Base-by-base conservation (phyloP, 2,888 invertebrate species). In the Oxyteleia sp. region DNA sequence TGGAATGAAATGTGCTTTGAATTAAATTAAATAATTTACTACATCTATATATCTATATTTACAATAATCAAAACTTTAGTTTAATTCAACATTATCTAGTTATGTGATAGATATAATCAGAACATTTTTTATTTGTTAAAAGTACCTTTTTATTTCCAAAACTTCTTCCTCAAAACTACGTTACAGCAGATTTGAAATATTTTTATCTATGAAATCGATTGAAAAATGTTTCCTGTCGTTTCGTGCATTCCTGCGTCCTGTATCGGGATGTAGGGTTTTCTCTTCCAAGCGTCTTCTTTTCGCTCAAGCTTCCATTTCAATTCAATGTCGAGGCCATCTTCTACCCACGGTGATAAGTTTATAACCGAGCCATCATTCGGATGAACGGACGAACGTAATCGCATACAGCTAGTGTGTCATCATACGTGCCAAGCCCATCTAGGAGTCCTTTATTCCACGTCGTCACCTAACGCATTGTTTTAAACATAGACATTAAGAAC, bases 401-500 rank as follows among this genome's bases (percentile, higher is more conserved):
- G 85, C 85, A 84, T 85, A 86, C 76, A 49, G 85, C 87, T 84
- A 84, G 84, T 82, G 84, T 88, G 87, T 88, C 87, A 88, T 89
- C 88, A 87, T 89, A 87, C 85, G 83, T 87, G 86, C 85, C 85
- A 66, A 85, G 75, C 84, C 84, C 78, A 78, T 53, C 66, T 68
- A 74, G 26, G 41, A 51, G 57, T 61, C 49, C 78, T 64, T 66
- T 64, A 57, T 51, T 51, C 45, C 13, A 7, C 49, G 5, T 47
- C 63, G 38, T 59, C 66, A 29, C 63, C 55, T 41, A 66, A 59
- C 69, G 29, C 61, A 45, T 49, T 64, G 64, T 68, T 74, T 71
- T 41, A 53, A 88, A 88, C 88, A 87, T 87, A 89, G 89, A 88
- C 87, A 88, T 89, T 88, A 89, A 72, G 29, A 59, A 71, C 81